Evolutionary conservation across 2,113 vertebrate species (phyloP).

Genomic region (Abramis brama): DNA sequence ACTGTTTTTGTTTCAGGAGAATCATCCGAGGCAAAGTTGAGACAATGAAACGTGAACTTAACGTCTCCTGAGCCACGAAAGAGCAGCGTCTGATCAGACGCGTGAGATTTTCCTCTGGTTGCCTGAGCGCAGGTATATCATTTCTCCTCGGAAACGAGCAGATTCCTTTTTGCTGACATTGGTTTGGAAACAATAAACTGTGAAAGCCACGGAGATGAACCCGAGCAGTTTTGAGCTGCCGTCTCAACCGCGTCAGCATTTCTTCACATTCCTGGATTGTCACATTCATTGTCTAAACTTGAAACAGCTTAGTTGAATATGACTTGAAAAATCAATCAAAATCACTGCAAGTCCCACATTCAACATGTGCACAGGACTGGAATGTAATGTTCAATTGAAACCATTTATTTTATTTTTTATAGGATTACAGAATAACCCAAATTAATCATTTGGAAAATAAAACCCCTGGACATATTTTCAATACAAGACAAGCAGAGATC

Average conservation of each 20-base stretch:
- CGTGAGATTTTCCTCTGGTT: background rate
- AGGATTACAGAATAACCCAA: background rate
- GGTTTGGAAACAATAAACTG: constrained; percentile 10
- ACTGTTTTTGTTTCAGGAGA: background rate
- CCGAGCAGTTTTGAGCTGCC: no score
- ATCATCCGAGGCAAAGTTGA: background rate
- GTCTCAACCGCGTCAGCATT: background rate
- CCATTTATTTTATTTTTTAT: background rate
- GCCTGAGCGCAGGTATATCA: background rate
- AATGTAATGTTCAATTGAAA: background rate
- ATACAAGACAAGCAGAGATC: background rate
- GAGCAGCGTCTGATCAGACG: background rate
- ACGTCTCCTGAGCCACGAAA: background rate
- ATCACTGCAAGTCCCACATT: background rate
- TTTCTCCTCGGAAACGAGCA: background rate
- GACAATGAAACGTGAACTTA: background rate
- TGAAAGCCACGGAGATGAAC: background rate
- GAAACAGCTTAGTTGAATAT: background rate
- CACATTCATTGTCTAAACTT: constrained; percentile 10
- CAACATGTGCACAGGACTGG: background rate
- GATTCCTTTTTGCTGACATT: background rate
- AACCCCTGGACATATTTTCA: background rate
- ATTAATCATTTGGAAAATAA: background rate
- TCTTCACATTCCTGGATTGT: background rate
- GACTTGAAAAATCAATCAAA: background rate